Conservation (phyloP, 2,888 invertebrate species). For the Cloeon dipterum region DNA sequence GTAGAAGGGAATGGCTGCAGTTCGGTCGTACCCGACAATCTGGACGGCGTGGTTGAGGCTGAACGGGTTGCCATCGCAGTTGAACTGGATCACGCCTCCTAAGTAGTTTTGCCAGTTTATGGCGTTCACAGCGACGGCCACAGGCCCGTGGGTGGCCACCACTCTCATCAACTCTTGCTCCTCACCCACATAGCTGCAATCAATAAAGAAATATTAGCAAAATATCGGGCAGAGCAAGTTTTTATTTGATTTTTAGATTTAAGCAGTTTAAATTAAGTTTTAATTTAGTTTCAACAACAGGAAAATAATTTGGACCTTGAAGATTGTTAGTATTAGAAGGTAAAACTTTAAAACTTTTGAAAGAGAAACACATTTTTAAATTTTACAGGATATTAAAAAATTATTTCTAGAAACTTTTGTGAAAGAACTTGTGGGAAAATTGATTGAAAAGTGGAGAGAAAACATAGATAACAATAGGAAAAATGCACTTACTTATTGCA, state of each 20-base stretch:
- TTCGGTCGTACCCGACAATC: conserved; percentile 59
- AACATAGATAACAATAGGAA: conserved; percentile 2
- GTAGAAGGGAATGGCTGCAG: conserved; percentile 48
- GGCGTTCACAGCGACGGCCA: conserved; percentile 62
- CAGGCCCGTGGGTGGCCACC: conserved; percentile 48
- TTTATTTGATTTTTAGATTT: neutral
- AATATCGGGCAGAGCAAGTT: too few relatives aligned
- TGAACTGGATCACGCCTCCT: conserved; percentile 60
- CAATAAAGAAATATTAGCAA: conserved; percentile 1
- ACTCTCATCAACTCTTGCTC: conserved; percentile 35
- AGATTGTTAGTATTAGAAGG: too few relatives aligned
- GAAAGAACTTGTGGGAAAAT: too few relatives aligned
- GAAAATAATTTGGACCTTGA: too few relatives aligned
- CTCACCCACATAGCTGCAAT: conserved; percentile 31
- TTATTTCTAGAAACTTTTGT: too few relatives aligned
- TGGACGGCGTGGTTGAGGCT: conserved; percentile 64
- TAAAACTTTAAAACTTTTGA: too few relatives aligned
- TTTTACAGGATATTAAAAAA: too few relatives aligned
- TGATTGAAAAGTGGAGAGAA: conserved; percentile 7
- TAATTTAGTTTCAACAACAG: too few relatives aligned
- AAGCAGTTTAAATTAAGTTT: too few relatives aligned
- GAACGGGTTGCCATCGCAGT: conserved; percentile 36
- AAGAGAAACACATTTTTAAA: too few relatives aligned
- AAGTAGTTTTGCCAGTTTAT: conserved; percentile 68
- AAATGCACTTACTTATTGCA: conserved; percentile 44